Conservation (phyloP, 2,888 invertebrate species). For the Orthonevra nobilis region DNA sequence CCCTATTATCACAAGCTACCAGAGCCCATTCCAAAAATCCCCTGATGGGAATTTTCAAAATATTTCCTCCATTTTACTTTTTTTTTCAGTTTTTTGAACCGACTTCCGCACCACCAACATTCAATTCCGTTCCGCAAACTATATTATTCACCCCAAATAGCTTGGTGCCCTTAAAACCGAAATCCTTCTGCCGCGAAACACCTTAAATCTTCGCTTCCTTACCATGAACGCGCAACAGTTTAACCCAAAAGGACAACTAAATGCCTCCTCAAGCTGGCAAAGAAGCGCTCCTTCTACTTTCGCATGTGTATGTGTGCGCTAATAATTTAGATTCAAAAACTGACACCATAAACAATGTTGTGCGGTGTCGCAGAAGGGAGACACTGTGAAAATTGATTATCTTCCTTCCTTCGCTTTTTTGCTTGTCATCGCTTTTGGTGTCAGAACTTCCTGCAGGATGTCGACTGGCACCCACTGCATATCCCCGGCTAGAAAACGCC, state of each 20-base stretch:
- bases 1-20: too few species aligned
- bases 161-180: not conserved
- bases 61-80: too few species aligned
- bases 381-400: slow-evolving; percentile 55
- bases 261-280: slow-evolving; percentile 11
- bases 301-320: not conserved
- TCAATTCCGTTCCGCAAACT: not conserved
- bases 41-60: too few species aligned
- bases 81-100: not conserved
- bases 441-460: slow-evolving; percentile 44
- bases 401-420: slow-evolving; percentile 37
- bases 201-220: slow-evolving; percentile 23
- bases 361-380: slow-evolving; percentile 17
- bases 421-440: slow-evolving; percentile 44
- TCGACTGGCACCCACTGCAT: not conserved
- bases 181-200: slow-evolving; percentile 20
- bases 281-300: not conserved
- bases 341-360: slow-evolving; percentile 65
- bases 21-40: too few species aligned
- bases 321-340: slow-evolving; percentile 67
- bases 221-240: slow-evolving; percentile 42
- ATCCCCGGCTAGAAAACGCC: too few species aligned
- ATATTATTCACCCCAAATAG: not conserved
- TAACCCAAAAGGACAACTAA: slow-evolving; percentile 37
- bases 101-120: not conserved